Evolutionary conservation across 2,797 vertebrate species (phyloP), one percentile per base, ranked within the genome.

Genomic region (Tadarida brasiliensis): DNA sequence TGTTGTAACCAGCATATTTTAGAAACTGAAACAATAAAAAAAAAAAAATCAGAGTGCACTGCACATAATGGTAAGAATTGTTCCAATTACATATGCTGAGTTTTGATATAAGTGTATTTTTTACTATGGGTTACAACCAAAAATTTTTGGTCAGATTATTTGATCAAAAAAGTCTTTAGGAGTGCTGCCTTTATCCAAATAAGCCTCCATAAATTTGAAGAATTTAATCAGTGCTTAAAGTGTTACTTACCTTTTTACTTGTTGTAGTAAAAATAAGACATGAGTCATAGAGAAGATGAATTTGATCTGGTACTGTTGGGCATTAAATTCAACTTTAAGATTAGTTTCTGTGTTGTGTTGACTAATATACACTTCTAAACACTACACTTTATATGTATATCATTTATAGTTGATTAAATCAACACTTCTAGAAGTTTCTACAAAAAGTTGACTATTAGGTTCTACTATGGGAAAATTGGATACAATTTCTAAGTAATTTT

Each of bases 271-370:
- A 95, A 95, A 83, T 56, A 86, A 96, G 68, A 91, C 33, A 93
- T 87, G 33, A 87, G 77, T 84, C 71, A 84, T 2, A 83, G 19
- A 90, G 51, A 89, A 90, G 70, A 92, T 76, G 33, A 89, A 95
- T 70, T 93, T 94, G 90, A 87, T 67, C 56, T 86, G 67, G 95
- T 90, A 92, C 26, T 56, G 9, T 19, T 81, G 67, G 65, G 20
- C 51, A 94, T 94, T 93, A 88, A 90, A 90, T 94, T 86, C 33
- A 61, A 91, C 39, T 94, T 96, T 89, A 88, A 90, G 65, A 86
- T 86, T 71, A 63, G 73, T 39, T 83, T 94, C 47, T 87, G 28
- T 80, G 26, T 87, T 47, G 70, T 70, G 92, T 3, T 90, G 61
- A 81, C 30, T 93, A 35, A 77, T 85, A 92, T 47, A 74, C 87